Evolutionary conservation across 2,888 invertebrate species (phyloP).

Genomic region (Agriotes lineatus): DNA sequence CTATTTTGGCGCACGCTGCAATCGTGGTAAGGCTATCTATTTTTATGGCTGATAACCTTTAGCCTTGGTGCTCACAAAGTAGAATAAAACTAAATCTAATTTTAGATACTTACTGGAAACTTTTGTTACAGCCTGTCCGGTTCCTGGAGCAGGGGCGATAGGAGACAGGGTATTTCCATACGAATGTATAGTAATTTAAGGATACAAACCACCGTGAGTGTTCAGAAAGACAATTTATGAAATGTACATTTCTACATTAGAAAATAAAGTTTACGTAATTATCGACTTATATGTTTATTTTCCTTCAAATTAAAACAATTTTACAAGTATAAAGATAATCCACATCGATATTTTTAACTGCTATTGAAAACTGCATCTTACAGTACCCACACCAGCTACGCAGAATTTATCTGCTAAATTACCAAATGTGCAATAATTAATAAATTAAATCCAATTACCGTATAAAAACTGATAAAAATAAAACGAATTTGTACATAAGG

Average conservation of each 20-base stretch:
- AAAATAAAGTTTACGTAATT: neutral
- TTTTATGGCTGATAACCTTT: slow-evolving; percentile 12
- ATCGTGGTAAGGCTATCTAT: slow-evolving; percentile 70
- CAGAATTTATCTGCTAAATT: slow-evolving; percentile 18
- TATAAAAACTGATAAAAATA: slow-evolving; percentile 24
- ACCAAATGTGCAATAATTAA: slow-evolving; percentile 30
- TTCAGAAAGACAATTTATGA: slow-evolving; percentile 5
- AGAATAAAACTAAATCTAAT: slow-evolving; percentile 3
- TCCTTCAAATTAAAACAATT: slow-evolving; percentile 64
- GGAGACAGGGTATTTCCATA: slow-evolving; percentile 70
- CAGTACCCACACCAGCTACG: slow-evolving; percentile 64
- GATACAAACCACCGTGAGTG: slow-evolving; percentile 16
- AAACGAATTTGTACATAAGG: slow-evolving; percentile 33
- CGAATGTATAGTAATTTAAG: slow-evolving; percentile 78
- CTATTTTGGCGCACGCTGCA: slow-evolving; percentile 78
- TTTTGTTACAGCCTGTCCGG: slow-evolving; percentile 74
- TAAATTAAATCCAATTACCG: slow-evolving; percentile 23
- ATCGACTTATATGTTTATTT: slow-evolving; percentile 60
- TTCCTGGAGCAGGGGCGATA: slow-evolving; percentile 64
- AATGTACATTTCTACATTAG: neutral
- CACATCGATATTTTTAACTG: slow-evolving; percentile 61
- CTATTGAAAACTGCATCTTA: slow-evolving; percentile 63
- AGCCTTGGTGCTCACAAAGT: neutral
- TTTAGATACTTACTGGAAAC: neutral
- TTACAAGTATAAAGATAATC: slow-evolving; percentile 66